These are phyloP conservation scores for Macropodus opercularis DNA, from an alignment of 2,797 vertebrate genomes.

Conservation along the genomic window DNA sequence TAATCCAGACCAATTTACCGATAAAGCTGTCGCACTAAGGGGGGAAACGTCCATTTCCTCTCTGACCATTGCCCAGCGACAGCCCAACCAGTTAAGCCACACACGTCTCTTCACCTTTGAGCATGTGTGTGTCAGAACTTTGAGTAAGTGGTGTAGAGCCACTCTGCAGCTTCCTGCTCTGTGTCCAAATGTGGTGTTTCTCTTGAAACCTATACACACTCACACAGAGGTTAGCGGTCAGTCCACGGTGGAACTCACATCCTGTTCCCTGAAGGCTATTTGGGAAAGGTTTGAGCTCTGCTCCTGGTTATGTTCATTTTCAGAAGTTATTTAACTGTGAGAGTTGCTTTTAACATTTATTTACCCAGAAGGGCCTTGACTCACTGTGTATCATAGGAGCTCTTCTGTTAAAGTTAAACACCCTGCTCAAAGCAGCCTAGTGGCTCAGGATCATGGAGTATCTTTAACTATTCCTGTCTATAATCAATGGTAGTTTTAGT, in stretches of 20 bases:
- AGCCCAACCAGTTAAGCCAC: slow-evolving; percentile 23
- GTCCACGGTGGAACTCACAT: slow-evolving; percentile 43
- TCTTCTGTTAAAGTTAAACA: slow-evolving; percentile 5
- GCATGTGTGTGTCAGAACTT: slow-evolving; percentile 23
- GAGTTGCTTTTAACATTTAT: slow-evolving; percentile 7
- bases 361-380: background rate
- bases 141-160: slow-evolving; percentile 50
- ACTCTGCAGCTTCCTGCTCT: slow-evolving; percentile 57
- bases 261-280: slow-evolving; percentile 54
- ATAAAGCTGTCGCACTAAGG: slow-evolving; percentile 65
- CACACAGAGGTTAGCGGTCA: slow-evolving; percentile 34
- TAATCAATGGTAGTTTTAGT: slow-evolving; percentile 3
- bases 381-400: background rate
- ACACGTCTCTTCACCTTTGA: slow-evolving; percentile 41
- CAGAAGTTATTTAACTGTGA: background rate
- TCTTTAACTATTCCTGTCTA: slow-evolving; percentile 14
- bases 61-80: slow-evolving; percentile 37
- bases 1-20: slow-evolving; percentile 66
- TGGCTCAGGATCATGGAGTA: background rate
- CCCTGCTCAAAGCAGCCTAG: background rate
- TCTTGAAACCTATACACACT: slow-evolving; percentile 26
- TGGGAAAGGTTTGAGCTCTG: slow-evolving; percentile 9
- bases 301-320: background rate
- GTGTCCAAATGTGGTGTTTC: slow-evolving; percentile 45
- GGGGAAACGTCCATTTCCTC: slow-evolving; percentile 70